These are phyloP conservation scores for Ophioninae sp. DNA, from an alignment of 2,888 invertebrate species.

Conservation along the genomic window DNA sequence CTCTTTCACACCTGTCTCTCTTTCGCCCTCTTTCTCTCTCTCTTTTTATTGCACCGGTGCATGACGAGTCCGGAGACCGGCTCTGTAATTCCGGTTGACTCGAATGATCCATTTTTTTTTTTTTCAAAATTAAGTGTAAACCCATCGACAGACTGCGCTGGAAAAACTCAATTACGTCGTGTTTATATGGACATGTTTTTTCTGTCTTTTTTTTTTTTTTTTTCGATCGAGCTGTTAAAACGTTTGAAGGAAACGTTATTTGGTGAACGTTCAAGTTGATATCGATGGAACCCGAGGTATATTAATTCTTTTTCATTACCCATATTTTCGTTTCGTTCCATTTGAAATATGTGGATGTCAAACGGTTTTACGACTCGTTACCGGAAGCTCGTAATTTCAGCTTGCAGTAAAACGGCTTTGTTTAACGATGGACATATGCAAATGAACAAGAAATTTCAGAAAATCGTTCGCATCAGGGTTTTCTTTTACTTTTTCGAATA, in stretches of 20 bases:
- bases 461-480: too few relatives aligned
- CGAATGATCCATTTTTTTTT: constrained; percentile 21
- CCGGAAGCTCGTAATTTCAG: too few relatives aligned
- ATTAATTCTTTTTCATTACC: too few relatives aligned
- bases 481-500: too few relatives aligned
- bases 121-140: constrained; percentile 2
- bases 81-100: constrained; percentile 47
- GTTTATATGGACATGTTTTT: not conserved
- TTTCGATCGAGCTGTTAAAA: not conserved
- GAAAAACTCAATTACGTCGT: constrained; percentile 18
- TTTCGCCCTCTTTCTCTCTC: not conserved
- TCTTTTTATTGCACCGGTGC: constrained; percentile 12
- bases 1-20: constrained; percentile 25
- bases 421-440: too few relatives aligned
- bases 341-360: too few relatives aligned
- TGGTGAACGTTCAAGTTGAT: too few relatives aligned
- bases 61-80: constrained; percentile 42
- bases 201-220: not conserved
- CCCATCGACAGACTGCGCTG: not conserved
- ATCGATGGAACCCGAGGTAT: too few relatives aligned
- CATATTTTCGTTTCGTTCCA: too few relatives aligned
- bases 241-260: not conserved
- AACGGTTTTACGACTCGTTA: too few relatives aligned
- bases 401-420: too few relatives aligned
- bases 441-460: too few relatives aligned